Conservation (phyloP, 2,888 invertebrate species). For the Dryadula phaetusa region DNA sequence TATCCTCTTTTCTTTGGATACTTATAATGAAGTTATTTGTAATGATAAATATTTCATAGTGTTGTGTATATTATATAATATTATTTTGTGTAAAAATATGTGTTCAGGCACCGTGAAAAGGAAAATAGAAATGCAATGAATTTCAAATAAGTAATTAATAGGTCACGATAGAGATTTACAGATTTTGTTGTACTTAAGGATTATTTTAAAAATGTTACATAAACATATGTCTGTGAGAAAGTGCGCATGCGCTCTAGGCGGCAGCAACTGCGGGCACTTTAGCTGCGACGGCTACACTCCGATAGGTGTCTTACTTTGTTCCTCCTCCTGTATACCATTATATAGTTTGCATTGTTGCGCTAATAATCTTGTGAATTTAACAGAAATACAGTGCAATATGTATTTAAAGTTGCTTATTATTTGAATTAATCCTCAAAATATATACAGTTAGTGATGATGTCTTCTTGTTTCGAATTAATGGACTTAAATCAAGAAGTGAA, state of each 20-base stretch:
- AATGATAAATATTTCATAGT: not conserved
- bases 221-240: conserved; percentile 27
- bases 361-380: not conserved
- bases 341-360: conserved; percentile 15
- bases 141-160: not conserved
- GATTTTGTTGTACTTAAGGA: not conserved
- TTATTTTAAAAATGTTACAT: conserved; percentile 34
- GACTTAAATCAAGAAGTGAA: not conserved
- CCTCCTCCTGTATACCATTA: not conserved
- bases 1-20: not conserved
- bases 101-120: not conserved
- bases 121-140: not conserved
- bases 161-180: not conserved
- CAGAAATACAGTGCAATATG: not conserved
- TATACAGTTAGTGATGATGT: not conserved
- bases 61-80: not conserved
- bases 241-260: conserved; percentile 38
- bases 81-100: too few relatives aligned
- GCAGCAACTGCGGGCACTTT: conserved; percentile 38
- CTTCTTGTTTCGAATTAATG: not conserved
- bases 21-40: not conserved
- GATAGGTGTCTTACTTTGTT: conserved; percentile 21
- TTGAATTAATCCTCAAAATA: not conserved
- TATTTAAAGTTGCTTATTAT: too few relatives aligned
- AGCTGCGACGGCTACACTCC: conserved; percentile 33